Evolutionary conservation across 2,888 invertebrate species (phyloP), one percentile per base, ranked within the genome.

Genomic region (Diachrysia chrysitis): DNA sequence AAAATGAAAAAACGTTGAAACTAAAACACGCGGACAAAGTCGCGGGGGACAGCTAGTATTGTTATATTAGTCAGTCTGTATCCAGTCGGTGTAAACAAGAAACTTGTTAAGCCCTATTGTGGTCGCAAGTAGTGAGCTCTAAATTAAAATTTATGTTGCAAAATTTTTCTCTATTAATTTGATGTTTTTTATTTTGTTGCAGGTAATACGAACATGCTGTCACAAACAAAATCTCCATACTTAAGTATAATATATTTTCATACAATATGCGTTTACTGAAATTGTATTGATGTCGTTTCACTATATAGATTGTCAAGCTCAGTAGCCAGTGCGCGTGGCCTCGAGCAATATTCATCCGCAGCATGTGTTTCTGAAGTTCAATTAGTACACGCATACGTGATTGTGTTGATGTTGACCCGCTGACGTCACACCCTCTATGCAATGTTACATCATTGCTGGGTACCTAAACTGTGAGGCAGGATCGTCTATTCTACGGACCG

Each of bases 251-350:
- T 10, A 48, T 10, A 51, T 17, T 51, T 12, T 7, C 48, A 51
- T 21, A 51, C 21, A 19, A 51, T 3, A 17, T 21, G 14, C 4
- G 21, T 21, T 51, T 51, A 21, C 16, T 54, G 23, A 21, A 54
- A 23, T 23, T 25, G 16, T 25, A 25, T 54, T 54, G 17, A 21
- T 14, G 21, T 17, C 12, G 16, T 54, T 54, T 57, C 29, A 19
- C 12, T 32, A 68, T 74, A 57, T 68, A 74, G 68, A 63, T 73
- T 56, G 79, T 58, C 58, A 63, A 25, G 62, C 75, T 51, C 60
- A 78, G 63, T 46, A n/a, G 54, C 19, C 17, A 55, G 35, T 5
- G 25, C 5, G 54, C 48, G 21, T 59, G 25, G 48, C 58, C 58
- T 17, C 23, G 53, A 55, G 79, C 63, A 78, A 74, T 74, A 74